A percentile compares a stretch with the other conserved stretches of the same genome.
Conservation (phyloP, 2,797 vertebrate species). For the Podarcis lilfordi region DNA sequence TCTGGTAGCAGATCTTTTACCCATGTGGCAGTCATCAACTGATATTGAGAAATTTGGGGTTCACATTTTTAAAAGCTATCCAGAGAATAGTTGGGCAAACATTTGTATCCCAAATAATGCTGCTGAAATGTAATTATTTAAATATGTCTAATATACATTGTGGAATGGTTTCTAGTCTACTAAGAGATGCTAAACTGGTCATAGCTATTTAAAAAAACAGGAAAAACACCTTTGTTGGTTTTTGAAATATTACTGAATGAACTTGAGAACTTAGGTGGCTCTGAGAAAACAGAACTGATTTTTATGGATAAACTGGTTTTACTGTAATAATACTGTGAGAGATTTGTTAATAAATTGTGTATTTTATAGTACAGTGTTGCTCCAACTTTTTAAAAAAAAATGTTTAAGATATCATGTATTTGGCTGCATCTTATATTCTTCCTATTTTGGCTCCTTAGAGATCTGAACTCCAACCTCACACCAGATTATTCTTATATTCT, state of each 20-base stretch:
- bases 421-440: not conserved
- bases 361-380: not conserved
- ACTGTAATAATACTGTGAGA: not conserved
- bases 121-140: not conserved
- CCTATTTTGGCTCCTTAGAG: not conserved
- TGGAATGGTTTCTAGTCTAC: too few species aligned
- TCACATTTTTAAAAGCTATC: not conserved
- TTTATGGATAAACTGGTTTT: not conserved
- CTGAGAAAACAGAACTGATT: not conserved
- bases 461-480: not conserved
- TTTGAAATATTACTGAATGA: not conserved
- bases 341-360: not conserved
- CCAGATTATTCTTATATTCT: not conserved
- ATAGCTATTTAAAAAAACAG: too few species aligned
- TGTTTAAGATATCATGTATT: not conserved
- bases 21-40: too few species aligned
- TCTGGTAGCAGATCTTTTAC: too few species aligned
- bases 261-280: not conserved
- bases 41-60: too few species aligned
- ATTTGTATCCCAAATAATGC: not conserved
- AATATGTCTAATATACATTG: too few species aligned
- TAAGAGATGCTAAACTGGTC: too few species aligned
- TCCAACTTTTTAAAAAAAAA: not conserved
- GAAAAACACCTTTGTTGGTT: not conserved
- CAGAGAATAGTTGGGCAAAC: not conserved